Evolutionary conservation across 2,888 invertebrate genomes (phyloP).

Genomic region (Eupithecia dodoneata): DNA sequence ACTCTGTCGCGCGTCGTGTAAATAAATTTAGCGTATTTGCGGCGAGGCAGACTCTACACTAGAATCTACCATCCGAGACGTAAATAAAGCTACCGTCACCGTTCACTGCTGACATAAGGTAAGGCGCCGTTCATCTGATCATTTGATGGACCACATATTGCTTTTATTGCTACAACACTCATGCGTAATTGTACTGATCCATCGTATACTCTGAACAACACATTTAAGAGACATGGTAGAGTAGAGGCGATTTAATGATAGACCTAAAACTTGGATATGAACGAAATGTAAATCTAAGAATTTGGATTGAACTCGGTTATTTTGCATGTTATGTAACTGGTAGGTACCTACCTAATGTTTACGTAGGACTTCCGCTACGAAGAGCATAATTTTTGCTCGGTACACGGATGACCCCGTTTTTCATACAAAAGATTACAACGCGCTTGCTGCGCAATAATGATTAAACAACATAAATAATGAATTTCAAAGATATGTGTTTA

Average conservation of each 20-base stretch:
- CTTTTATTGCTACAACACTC: not conserved
- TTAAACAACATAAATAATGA: not conserved
- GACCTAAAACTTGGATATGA: not conserved
- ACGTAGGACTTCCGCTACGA: not conserved
- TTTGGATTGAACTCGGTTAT: not conserved
- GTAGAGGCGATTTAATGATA: not conserved
- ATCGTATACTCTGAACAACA: not conserved
- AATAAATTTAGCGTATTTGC: slow-evolving; percentile 50
- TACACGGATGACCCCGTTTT: slow-evolving; percentile 10
- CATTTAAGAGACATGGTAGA: not conserved
- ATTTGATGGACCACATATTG: not conserved
- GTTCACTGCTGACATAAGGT: slow-evolving; percentile 58
- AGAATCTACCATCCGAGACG: slow-evolving; percentile 48
- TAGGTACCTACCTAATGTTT: not conserved
- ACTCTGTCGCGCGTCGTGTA: slow-evolving; percentile 13
- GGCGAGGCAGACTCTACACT: slow-evolving; percentile 40
- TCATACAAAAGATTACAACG: slow-evolving; percentile 29
- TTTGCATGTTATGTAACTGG: not conserved
- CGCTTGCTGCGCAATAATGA: not conserved
- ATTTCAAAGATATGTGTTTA: not conserved
- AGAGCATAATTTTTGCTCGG: not conserved
- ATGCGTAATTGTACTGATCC: not conserved
- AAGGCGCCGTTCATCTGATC: slow-evolving; percentile 47
- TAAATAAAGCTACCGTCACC: slow-evolving; percentile 65
- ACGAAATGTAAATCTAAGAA: not conserved